Base-by-base conservation (phyloP, 1,140 invertebrate genomes). In the Copidosoma floridanum region DNA sequence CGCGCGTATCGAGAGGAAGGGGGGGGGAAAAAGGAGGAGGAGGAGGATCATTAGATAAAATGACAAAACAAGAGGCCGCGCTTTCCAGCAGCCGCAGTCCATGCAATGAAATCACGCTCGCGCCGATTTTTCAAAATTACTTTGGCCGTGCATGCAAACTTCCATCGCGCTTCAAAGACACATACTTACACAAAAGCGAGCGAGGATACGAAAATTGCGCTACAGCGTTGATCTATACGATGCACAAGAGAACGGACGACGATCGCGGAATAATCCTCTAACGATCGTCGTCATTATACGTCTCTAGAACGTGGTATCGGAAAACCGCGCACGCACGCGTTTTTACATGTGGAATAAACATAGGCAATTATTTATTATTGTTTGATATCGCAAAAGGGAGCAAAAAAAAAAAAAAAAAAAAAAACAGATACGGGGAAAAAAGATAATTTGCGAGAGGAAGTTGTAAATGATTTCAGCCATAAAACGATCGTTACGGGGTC, bases 281-380 rank as follows among this genome's bases (percentile, higher is more conserved):
- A 65, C 51, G 51, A 68, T 69, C 60, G 59, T 70, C 63, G 67
- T 68, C 66, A 64, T n/a, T n/a, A n/a, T n/a, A n/a, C n/a, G n/a
- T n/a, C n/a, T n/a, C n/a, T n/a, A n/a, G n/a, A n/a, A n/a, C n/a
- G n/a, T n/a, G n/a, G n/a, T n/a, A n/a, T n/a, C n/a, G n/a, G n/a
- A n/a, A n/a, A n/a, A n/a, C n/a, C n/a, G n/a, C n/a, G n/a, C n/a
- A n/a, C n/a, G n/a, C n/a, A n/a, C n/a, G n/a, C n/a, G n/a, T n/a
- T n/a, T n/a, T n/a, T n/a, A n/a, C n/a, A n/a, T n/a, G n/a, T n/a
- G n/a, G n/a, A n/a, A n/a, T n/a, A n/a, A n/a, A n/a, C n/a, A n/a
- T n/a, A n/a, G n/a, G n/a, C n/a, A n/a, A n/a, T n/a, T n/a, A n/a
- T n/a, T n/a, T n/a, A n/a, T n/a, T n/a, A n/a, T n/a, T n/a, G n/a